Conservation (phyloP, 2,113 vertebrate genomes). For the Anser cygnoides region DNA sequence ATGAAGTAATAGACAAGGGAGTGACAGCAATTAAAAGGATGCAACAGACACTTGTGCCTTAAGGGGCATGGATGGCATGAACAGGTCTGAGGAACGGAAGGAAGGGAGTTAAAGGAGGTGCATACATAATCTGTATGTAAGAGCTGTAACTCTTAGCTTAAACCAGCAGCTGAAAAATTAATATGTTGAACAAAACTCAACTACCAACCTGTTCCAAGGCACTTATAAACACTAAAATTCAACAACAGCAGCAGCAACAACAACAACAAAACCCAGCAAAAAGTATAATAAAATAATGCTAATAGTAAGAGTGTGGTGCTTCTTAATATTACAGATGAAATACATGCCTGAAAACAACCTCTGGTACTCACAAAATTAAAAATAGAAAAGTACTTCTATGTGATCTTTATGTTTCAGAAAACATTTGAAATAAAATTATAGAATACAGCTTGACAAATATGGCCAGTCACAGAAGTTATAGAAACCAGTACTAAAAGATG, state of each 20-base stretch:
- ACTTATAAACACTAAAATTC: neutral
- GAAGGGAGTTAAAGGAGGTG: neutral
- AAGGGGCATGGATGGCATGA: neutral
- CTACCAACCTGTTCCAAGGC: neutral
- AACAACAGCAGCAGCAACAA: neutral
- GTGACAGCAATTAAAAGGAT: conserved; percentile 26
- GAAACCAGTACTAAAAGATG: neutral
- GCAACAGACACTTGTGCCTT: conserved; percentile 33
- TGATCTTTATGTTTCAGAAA: neutral
- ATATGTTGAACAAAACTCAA: neutral
- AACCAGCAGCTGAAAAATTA: neutral
- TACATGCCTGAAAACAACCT: neutral
- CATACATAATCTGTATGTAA: neutral
- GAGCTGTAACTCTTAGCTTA: neutral
- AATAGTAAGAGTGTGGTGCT: neutral
- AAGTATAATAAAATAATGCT: neutral
- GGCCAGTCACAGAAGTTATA: neutral
- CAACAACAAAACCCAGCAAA: neutral
- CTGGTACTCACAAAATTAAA: neutral
- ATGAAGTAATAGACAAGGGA: neutral
- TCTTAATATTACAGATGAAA: neutral
- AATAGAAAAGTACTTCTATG: neutral
- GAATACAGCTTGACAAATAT: neutral
- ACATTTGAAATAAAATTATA: neutral
- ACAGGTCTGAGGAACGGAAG: neutral